Percentiles rank a stretch among this genome's conserved stretches.
These are phyloP conservation scores for Motacilla tschutschensis DNA, from an alignment of 2,113 vertebrate species.

Conservation along the genomic window DNA sequence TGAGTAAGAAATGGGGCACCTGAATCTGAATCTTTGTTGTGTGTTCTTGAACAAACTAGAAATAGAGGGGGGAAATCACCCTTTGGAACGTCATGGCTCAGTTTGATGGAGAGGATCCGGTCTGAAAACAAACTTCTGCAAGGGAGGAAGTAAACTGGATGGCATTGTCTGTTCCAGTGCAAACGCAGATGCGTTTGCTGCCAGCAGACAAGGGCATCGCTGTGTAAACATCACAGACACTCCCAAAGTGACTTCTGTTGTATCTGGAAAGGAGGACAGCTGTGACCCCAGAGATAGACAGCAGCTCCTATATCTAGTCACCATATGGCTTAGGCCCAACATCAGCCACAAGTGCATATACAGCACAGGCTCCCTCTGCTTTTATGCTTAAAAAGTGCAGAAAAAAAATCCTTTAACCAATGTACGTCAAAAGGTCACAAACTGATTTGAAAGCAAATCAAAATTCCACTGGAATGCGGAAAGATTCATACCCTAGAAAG, in stretches of 20 bases:
- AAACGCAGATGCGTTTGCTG: not conserved
- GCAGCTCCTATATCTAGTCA: not conserved
- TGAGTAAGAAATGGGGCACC: not conserved
- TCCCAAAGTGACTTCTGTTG: not conserved
- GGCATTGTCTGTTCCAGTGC: not conserved
- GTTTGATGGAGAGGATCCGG: not conserved
- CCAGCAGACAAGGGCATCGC: conserved; percentile 5
- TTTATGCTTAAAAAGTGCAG: not conserved
- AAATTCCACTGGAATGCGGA: conserved; percentile 26
- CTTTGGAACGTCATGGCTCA: not conserved
- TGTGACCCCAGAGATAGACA: not conserved
- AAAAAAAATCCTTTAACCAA: not conserved
- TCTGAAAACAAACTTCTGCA: not conserved
- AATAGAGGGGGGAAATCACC: not conserved
- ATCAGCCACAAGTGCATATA: not conserved
- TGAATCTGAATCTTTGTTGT: not conserved
- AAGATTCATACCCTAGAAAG: conserved; percentile 16
- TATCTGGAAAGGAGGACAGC: not conserved
- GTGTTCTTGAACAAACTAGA: not conserved
- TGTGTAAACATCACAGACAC: not conserved
- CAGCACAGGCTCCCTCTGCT: not conserved
- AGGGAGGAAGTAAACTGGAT: not conserved
- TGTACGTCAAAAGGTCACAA: not conserved
- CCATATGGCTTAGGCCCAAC: not conserved
- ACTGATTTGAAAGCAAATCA: conserved; percentile 21